These are phyloP conservation scores for Carterocephalus palaemon DNA, from an alignment of 2,888 invertebrate genomes.

Conservation along the genomic window DNA sequence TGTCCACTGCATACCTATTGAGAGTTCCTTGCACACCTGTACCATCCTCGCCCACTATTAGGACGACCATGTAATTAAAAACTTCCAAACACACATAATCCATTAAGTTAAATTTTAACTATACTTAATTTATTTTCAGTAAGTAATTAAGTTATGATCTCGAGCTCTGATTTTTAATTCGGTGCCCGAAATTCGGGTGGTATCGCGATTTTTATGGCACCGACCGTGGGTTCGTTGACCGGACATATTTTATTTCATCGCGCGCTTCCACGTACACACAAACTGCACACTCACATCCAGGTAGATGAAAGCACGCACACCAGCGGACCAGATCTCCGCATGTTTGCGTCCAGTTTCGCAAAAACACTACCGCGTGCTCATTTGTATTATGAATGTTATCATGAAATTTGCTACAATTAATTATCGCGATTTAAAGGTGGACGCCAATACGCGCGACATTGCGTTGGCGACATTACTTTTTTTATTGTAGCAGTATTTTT, in stretches of 20 bases:
- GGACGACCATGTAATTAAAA: conserved; percentile 4
- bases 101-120: conserved; percentile 29
- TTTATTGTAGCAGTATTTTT: conserved; percentile 15
- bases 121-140: conserved; percentile 1
- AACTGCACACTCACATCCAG: conserved; percentile 57
- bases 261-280: conserved; percentile 77
- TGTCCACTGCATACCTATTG: conserved; percentile 52
- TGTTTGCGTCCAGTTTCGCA: conserved; percentile 68
- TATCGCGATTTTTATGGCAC: conserved; percentile 78
- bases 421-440: conserved; percentile 45
- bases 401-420: conserved; percentile 53
- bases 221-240: conserved; percentile 75
- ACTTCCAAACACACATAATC: conserved; percentile 35
- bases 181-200: conserved; percentile 71
- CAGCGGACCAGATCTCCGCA: conserved; percentile 51
- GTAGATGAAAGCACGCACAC: conserved; percentile 57
- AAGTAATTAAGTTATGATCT: conserved; percentile 19
- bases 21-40: conserved; percentile 55
- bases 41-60: conserved; percentile 42
- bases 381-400: conserved; percentile 62
- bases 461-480: conserved; percentile 17
- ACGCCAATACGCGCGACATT: conserved; percentile 21
- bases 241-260: conserved; percentile 80
- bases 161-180: conserved; percentile 43
- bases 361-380: conserved; percentile 61